Evolutionary conservation across 1,140 invertebrate genomes (phyloP).

Genomic region (Leptopilina boulardi): DNA sequence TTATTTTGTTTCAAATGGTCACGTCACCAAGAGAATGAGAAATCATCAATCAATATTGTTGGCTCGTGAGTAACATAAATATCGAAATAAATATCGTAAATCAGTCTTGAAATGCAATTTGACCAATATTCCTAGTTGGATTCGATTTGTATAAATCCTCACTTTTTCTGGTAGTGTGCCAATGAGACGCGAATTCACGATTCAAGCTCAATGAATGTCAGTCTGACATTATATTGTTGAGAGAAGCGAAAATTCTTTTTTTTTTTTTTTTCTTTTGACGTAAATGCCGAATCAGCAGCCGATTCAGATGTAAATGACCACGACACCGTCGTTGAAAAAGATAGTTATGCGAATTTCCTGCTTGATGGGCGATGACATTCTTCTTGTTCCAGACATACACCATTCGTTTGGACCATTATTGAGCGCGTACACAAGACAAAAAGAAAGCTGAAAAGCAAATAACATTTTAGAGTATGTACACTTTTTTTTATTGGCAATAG

Average conservation of each 20-base stretch:
- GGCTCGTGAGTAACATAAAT: background rate
- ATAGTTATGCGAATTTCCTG: constrained; percentile 71
- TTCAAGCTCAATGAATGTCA: constrained; percentile 17
- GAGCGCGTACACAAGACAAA: background rate
- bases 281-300: constrained; percentile 26
- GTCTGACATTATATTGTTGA: too few species aligned
- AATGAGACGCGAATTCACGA: background rate
- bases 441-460: background rate
- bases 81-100: background rate
- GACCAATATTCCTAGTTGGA: constrained; percentile 1
- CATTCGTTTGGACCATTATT: background rate
- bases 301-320: constrained; percentile 68
- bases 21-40: background rate
- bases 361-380: constrained; percentile 66
- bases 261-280: background rate
- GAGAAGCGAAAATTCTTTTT: background rate
- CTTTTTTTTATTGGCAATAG: background rate
- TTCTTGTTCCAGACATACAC: background rate
- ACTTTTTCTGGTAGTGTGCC: constrained; percentile 4
- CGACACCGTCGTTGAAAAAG: constrained; percentile 64
- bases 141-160: constrained; percentile 21
- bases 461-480: background rate
- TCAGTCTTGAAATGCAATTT: constrained; percentile 16
- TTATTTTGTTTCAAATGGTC: background rate
- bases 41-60: background rate